Evolutionary conservation across 1,140 invertebrate genomes (phyloP), one percentile per base, ranked within the genome.

Genomic region (Stegodyphus dumicola): DNA sequence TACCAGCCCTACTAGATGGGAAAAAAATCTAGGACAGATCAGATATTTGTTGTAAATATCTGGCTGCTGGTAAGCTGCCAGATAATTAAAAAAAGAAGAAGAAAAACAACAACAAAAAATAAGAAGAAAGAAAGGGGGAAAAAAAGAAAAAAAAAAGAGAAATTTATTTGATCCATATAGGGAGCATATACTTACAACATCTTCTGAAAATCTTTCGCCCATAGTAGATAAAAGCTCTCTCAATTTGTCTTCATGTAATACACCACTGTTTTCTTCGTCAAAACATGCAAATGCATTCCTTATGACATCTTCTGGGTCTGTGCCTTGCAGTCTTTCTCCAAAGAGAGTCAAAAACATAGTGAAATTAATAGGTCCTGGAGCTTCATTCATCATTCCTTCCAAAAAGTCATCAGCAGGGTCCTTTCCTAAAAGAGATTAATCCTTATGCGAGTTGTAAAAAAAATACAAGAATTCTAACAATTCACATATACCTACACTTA

Each of bases 261-360:
- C 87, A 88, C 93, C 93, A 83, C 89, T 91, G 77, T 92, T 92
- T 54, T 93, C 91, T 87, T 93, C 92, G 89, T 93, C 93, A 90
- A 93, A 93, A 88, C 93, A 93, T 77, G 91, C 92, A 90, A 93
- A 93, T 33, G 93, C 93, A 90, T 93, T 93, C 86, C 90, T 91
- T 56, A 93, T 93, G 6, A 92, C 92, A 88, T 93, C 92, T 88
- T 93, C 93, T 6, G 93, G 93, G 89, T 93, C 93, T 75, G 93
- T 93, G 13, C 93, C 92, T 87, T 91, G 93, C 48, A 93, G 89
- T 87, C 93, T 92, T 86, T 93, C 93, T 60, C 93, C 93, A 90
- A 93, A 93, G 87, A 93, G 91, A 6, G 93, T 93, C 6, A 93
- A 89, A 88, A 93, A 93, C 93, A 93, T 93, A 4, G 93, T 93